Evolutionary conservation across 2,888 invertebrate species (phyloP), one percentile per base, ranked within the genome.

Genomic region (Aleiodes testaceus): DNA sequence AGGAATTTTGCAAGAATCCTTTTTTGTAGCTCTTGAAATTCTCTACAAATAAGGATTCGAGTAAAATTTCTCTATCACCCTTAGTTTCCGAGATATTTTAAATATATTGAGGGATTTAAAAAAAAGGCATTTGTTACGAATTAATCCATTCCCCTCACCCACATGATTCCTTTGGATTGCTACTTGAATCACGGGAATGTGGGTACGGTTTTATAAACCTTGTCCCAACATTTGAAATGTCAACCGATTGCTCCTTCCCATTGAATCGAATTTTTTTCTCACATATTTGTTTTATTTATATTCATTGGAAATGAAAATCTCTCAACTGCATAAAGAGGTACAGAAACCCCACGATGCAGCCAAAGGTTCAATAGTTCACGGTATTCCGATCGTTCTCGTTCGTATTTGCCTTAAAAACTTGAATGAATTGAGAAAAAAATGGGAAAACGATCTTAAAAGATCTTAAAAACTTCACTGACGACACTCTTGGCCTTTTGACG

Each of bases 301-400:
- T 36, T 36, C 14, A 12, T 65, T 65, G 22, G 26, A 3, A 14
- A 20, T 18, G 49, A 65, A 18, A 65, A 47, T 22, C 55, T 55
- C 7, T 22, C 36, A 64, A 45, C 45, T 18, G 68, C 30, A 67
- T 42, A 2, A 22, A 44, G 59, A 49, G 65, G 3, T 47, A 36
- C 53, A 18, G 52, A 63, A 50, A 63, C 44, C 64, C 59, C 59
- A 42, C 79, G 77, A 80, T 80, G 83, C 81, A 84, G 84, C 82
- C 83, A 81, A 79, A 82, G 72, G 80, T 82, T 82, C 82, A 82
- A 79, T 77, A 83, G 85, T 83, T 82, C 83, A 80, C 80, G 16
- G 45, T 63, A 63, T 63, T 45, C 45, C 22, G 63, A 63, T 63
- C 45, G n/a, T n/a, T n/a, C n/a, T n/a, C 5, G 66, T 50, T 44